Evolutionary conservation across 2,888 invertebrate genomes (phyloP), one percentile per base, ranked within the genome.

Genomic region (Dexiosoma caninum): DNA sequence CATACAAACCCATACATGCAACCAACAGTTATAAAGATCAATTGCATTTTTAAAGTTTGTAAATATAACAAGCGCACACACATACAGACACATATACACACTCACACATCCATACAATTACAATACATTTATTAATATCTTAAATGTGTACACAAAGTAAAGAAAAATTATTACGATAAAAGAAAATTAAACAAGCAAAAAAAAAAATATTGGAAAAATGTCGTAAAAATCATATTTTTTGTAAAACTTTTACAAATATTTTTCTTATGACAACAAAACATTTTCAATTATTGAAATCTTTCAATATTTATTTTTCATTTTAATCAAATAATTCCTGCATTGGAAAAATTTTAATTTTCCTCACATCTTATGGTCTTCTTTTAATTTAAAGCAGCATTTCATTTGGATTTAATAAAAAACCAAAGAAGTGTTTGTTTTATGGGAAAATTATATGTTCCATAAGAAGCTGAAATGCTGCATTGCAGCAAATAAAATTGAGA

Each of bases 1-100:
- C 2, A 23, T 14, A 32, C 35, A 21, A 2, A 1, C 32, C 37
- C 12, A 19, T 19, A 30, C 27, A 46, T 16, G 12, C 21, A n/a
- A n/a, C n/a, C 10, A 9, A 69, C 6, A n/a, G 57, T 30, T 16
- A 72, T 42, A 42, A 32, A 51, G 66, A 78, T 78, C 78, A 67
- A 67, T 78, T 72, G 53, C 40, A 62, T 55, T 62, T 78, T 62
- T 19, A 78, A 42, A 53, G 16, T 19, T 30, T 40, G 19, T 35
- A 55, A 44, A 57, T 10, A 27, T 4, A 0, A 53, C n/a, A 40
- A 9, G 23, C 32, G 16, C 16, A 59, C 12, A 5, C n/a, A 49
- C 21, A 44, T 0, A 55, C 23, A 30, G 10, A 40, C 2, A 30
- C 1, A 7, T 30, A n/a, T 40, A 71, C 10, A 49, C 10, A 37